Conservation (phyloP, 2,797 vertebrate genomes). For the Ficedula albicollis region DNA sequence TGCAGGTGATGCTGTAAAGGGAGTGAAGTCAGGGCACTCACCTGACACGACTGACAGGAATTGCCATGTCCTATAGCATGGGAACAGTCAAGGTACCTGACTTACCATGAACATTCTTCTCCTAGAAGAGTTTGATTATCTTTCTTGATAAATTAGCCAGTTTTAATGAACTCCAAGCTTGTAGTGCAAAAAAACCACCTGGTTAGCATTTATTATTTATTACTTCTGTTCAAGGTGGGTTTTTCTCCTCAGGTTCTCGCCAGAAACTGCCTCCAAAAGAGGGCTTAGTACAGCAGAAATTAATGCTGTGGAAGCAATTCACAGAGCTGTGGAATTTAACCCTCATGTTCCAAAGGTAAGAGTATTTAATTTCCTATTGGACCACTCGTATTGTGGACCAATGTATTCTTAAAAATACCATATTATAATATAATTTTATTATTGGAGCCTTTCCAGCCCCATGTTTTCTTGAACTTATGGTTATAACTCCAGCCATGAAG, state of each 20-base stretch:
- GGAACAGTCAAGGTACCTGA: not conserved
- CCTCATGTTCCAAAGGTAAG: conserved; percentile 99
- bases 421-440: not conserved
- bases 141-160: not conserved
- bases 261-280: conserved; percentile 94
- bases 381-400: not conserved
- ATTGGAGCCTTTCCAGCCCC: not conserved
- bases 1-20: not conserved
- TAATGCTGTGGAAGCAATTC: conserved; percentile 98
- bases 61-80: not conserved
- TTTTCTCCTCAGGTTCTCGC: conserved; percentile 87
- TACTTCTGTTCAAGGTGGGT: conserved; percentile 4
- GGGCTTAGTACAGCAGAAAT: conserved; percentile 99
- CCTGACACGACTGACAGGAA: not conserved
- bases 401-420: not conserved
- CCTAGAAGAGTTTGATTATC: conserved; percentile 1
- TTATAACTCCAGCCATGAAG: not conserved
- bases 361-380: not conserved
- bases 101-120: not conserved
- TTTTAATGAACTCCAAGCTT: not conserved
- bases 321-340: conserved; percentile 99
- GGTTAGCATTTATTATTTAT: not conserved
- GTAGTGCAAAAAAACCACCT: not conserved
- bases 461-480: not conserved
- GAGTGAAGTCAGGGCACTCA: not conserved